Conservation (phyloP, 1,140 invertebrate genomes). For the Andricus grossulariae region DNA sequence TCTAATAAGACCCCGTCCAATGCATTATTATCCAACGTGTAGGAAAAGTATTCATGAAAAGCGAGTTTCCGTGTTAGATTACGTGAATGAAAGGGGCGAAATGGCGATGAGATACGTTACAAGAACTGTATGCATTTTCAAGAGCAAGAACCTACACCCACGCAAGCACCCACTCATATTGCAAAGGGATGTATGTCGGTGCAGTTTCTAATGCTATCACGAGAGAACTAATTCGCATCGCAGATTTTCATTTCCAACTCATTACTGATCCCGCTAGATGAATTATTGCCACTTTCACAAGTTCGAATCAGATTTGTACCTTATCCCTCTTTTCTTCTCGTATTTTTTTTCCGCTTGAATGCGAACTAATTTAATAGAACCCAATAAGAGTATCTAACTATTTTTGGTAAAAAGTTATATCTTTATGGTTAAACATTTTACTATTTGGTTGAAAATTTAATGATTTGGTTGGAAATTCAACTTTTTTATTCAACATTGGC, state of each 20-base stretch:
- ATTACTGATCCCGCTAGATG: constrained; percentile 3
- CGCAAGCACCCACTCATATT: neutral
- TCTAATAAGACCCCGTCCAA: too few relatives aligned
- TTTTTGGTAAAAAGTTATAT: too few relatives aligned
- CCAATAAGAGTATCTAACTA: too few relatives aligned
- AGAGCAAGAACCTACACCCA: constrained; percentile 7
- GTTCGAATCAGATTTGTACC: neutral
- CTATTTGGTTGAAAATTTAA: too few relatives aligned
- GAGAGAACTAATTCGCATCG: constrained; percentile 23
- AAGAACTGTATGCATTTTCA: constrained; percentile 19
- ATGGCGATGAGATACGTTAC: constrained; percentile 7
- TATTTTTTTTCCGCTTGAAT: too few relatives aligned
- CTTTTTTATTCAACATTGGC: too few relatives aligned
- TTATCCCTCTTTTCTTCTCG: too few relatives aligned
- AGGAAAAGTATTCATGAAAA: neutral
- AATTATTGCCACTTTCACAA: neutral
- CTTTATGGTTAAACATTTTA: too few relatives aligned
- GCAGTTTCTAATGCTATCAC: constrained; percentile 3
- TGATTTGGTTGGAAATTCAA: too few relatives aligned
- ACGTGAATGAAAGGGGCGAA: constrained; percentile 10
- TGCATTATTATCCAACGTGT: neutral
- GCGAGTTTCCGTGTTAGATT: constrained; percentile 2
- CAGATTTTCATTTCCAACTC: constrained; percentile 10
- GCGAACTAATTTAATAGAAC: too few relatives aligned
- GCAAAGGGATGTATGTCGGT: neutral